Percentiles rank a stretch among this genome's conserved stretches.
phyloP scores from a whole-genome alignment of 2,113 vertebrate species.

The Garra rufa region DNA sequence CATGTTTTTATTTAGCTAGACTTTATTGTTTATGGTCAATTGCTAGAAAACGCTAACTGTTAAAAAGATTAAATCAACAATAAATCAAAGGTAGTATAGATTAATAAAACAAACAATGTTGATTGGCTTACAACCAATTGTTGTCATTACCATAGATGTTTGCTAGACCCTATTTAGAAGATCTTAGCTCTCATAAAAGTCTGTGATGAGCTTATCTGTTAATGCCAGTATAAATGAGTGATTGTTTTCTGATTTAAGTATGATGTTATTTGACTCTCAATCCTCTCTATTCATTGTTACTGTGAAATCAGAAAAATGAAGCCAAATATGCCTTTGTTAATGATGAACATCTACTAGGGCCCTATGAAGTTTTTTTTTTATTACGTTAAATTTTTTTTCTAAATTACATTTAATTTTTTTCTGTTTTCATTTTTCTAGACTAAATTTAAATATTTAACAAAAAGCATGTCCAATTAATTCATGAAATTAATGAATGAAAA shows the following conservation, averaged over 20 bases:
- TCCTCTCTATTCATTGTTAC: neutral
- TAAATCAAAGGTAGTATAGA: neutral
- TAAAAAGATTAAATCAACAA: neutral
- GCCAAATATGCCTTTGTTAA: neutral
- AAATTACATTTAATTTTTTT: too few species aligned
- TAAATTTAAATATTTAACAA: too few species aligned
- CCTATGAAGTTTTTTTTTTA: too few species aligned
- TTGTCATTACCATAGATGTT: neutral
- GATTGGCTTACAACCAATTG: neutral
- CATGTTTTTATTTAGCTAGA: neutral
- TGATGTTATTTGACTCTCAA: neutral
- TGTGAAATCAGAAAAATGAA: neutral
- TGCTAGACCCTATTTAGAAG: neutral
- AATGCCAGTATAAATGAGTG: neutral
- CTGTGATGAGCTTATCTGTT: neutral
- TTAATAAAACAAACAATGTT: neutral
- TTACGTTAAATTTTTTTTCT: too few species aligned
- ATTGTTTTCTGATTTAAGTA: neutral
- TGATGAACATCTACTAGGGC: neutral
- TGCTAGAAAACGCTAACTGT: neutral
- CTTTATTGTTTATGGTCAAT: neutral
- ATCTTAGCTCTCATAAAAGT: neutral
- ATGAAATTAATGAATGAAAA: too few species aligned
- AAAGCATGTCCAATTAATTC: too few species aligned
- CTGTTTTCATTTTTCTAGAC: too few species aligned